Percentiles rank a stretch among this genome's conserved stretches.
phyloP scores from a whole-genome alignment of 2,113 vertebrate species.

The Forbesichthys papilliferus region DNA sequence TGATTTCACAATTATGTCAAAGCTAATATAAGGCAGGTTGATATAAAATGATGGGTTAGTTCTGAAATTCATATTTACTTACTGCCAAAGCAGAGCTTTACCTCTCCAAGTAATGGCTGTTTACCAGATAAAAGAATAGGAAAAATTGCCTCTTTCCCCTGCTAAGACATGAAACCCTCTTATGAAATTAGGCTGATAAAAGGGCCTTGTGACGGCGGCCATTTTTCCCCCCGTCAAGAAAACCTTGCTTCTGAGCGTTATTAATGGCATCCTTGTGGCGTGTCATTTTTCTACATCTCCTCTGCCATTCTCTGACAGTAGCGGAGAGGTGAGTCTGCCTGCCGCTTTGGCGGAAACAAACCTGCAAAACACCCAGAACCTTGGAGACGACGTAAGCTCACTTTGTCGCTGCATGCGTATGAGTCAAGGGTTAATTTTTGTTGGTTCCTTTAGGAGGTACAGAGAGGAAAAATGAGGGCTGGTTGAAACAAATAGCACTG shows the following conservation, averaged over 20 bases:
- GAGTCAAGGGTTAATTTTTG: slow-evolving; percentile 71
- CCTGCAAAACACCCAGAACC: slow-evolving; percentile 36
- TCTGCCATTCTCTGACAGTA: slow-evolving; percentile 39
- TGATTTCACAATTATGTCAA: slow-evolving; percentile 67
- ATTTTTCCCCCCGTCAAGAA: slow-evolving; percentile 74
- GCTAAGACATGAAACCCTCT: slow-evolving; percentile 71
- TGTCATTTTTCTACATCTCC: slow-evolving; percentile 74
- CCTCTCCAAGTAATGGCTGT: slow-evolving; percentile 74
- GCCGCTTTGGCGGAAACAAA: slow-evolving; percentile 54
- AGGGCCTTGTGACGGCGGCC: slow-evolving; percentile 68
- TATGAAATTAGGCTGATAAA: slow-evolving; percentile 77
- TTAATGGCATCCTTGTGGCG: slow-evolving; percentile 78
- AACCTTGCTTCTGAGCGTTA: slow-evolving; percentile 78
- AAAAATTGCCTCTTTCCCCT: slow-evolving; percentile 70
- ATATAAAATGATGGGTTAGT: slow-evolving; percentile 70
- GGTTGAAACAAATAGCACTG: slow-evolving; percentile 82
- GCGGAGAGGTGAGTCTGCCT: slow-evolving; percentile 30
- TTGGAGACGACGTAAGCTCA: slow-evolving; percentile 47
- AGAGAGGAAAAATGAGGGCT: slow-evolving; percentile 70
- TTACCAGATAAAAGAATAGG: slow-evolving; percentile 76
- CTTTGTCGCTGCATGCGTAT: slow-evolving; percentile 32
- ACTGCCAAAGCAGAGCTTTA: slow-evolving; percentile 60
- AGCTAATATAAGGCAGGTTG: slow-evolving; percentile 60
- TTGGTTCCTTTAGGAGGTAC: slow-evolving; percentile 62
- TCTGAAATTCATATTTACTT: slow-evolving; percentile 74